Evolutionary conservation across 2,797 vertebrate species (phyloP).

Genomic region (Hippocampus kuda): DNA sequence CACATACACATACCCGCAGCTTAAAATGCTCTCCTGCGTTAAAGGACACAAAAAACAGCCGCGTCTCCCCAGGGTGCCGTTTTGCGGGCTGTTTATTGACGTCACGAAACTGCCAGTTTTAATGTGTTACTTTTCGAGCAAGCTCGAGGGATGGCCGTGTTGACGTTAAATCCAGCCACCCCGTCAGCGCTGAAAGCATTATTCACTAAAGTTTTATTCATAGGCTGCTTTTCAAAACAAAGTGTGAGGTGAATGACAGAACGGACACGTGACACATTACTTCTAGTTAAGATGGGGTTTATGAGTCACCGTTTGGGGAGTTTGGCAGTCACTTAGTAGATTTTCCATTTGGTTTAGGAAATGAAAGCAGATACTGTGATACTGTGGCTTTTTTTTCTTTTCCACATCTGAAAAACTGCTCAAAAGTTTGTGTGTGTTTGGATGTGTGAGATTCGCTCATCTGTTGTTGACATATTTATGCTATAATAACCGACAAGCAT

Average conservation of each 20-base stretch:
- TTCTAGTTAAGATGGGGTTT: background rate
- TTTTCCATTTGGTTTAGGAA: slow-evolving; percentile 5
- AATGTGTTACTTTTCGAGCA: background rate
- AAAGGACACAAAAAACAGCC: slow-evolving; percentile 28
- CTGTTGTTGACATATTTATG: background rate
- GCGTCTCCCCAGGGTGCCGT: background rate
- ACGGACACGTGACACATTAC: background rate
- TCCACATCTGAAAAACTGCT: background rate
- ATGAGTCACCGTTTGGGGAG: slow-evolving; percentile 13
- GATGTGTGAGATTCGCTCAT: background rate
- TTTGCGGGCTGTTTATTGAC: background rate
- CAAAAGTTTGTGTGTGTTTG: background rate
- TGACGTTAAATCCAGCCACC: background rate
- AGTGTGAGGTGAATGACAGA: background rate
- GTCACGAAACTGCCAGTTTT: background rate
- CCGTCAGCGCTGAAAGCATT: background rate
- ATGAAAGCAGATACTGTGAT: background rate
- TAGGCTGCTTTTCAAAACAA: background rate
- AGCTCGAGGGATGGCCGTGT: background rate
- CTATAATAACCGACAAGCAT: background rate
- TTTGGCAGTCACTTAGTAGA: slow-evolving; percentile 20
- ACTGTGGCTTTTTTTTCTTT: background rate
- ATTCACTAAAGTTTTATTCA: background rate
- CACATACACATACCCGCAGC: slow-evolving; percentile 31
- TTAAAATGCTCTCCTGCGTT: slow-evolving; percentile 47